These are phyloP conservation scores for Notodonta dromedarius DNA, from an alignment of 2,888 invertebrate species.

Conservation along the genomic window DNA sequence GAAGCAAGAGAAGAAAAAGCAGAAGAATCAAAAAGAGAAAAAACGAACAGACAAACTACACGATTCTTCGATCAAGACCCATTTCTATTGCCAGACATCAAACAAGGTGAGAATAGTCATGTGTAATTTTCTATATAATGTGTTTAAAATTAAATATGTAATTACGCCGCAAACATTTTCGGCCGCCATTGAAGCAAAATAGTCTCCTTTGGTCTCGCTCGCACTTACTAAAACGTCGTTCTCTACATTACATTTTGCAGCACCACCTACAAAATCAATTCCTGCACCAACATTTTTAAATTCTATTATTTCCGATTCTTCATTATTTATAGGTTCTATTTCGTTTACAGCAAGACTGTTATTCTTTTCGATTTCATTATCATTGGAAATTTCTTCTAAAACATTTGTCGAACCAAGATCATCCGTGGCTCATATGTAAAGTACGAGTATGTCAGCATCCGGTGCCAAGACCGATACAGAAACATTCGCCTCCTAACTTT, in stretches of 20 bases:
- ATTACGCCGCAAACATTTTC: slow-evolving; percentile 23
- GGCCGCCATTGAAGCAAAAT: slow-evolving; percentile 51
- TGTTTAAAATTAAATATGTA: background rate
- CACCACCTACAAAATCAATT: slow-evolving; percentile 19
- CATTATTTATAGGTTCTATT: background rate
- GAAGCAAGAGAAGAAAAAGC: slow-evolving; percentile 33
- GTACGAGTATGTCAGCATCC: slow-evolving; percentile 35
- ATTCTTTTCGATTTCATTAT: background rate
- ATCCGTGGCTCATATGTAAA: slow-evolving; percentile 13
- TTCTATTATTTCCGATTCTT: background rate
- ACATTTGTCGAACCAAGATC: slow-evolving; percentile 19
- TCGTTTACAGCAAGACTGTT: background rate
- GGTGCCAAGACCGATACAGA: slow-evolving; percentile 79
- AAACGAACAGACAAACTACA: slow-evolving; percentile 18
- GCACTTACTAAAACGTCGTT: slow-evolving; percentile 49
- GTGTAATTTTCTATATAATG: background rate
- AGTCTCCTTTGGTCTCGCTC: slow-evolving; percentile 63
- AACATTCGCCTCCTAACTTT: slow-evolving; percentile 79
- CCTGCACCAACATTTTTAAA: slow-evolving; percentile 10
- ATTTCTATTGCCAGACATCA: slow-evolving; percentile 19
- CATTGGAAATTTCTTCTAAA: slow-evolving; percentile 11
- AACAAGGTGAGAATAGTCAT: slow-evolving; percentile 31
- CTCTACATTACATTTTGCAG: slow-evolving; percentile 40
- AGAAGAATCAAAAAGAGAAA: slow-evolving; percentile 35
- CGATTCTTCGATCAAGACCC: slow-evolving; percentile 19